Base-by-base conservation (phyloP, 2,888 invertebrate genomes). In the Coleophora flavipennella region DNA sequence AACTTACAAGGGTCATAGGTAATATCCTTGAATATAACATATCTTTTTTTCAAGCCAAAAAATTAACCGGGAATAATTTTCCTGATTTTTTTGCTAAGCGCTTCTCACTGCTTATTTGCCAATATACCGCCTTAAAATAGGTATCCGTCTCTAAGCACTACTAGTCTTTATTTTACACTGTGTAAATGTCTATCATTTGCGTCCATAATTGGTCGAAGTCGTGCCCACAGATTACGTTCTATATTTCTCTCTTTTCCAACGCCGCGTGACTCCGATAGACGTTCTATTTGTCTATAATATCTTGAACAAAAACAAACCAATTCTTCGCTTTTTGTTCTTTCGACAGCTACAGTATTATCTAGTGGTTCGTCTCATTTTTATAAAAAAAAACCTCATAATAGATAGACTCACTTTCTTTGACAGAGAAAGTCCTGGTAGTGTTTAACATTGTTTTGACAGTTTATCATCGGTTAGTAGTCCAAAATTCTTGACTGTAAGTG, bases 381-480 rank as follows among this genome's bases (percentile, higher is more conserved):
- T 8, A 29, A 29, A 32, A 12, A 3, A 20, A 20, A 20, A 20
- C 20, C 6, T 20, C 20, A 6, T 11, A 8, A 3, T 12, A 38
- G 31, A 35, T 12, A 38, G 31, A 35, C 4, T 31, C 12, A 13
- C 35, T 35, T 39, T 39, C 35, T 33, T 32, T 6, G 31, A 25
- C 44, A 43, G 51, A 44, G 51, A 51, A 51, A 51, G 51, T 46
- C 33, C 39, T 40, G 39, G 3, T 38, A 43, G 46, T 38, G 45
- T 46, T 45, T 45, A 49, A 51, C 49, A 48, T 49, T 32, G n/a
- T 20, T 20, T 20, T 20, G 6, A 20, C 20, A 20, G 20, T 13
- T n/a, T 26, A 33, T 33, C 26, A 36, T 34, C 36, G 36, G 27
- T 43, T 40, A 49, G 46, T 27, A 35, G 27, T 41, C 33, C 4